Evolutionary conservation across 2,888 invertebrate species (phyloP), one percentile per base, ranked within the genome.

Genomic region (Dryocosmus kuriphilus): DNA sequence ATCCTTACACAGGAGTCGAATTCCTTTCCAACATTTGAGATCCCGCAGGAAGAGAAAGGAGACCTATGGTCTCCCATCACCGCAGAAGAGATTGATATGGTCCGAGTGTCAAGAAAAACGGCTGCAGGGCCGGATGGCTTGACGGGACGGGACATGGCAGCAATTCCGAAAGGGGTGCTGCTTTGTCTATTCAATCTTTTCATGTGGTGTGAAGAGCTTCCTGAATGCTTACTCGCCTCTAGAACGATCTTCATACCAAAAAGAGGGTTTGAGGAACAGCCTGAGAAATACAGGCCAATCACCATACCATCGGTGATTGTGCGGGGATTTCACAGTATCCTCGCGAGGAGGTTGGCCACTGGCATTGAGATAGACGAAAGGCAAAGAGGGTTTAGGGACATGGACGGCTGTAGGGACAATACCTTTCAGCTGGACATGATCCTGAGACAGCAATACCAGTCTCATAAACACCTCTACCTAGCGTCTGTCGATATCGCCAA

Each of bases 191-290:
- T 84, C 8, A 85, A 84, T 30, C n/a, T 85, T 0, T 22, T 84
- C 8, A 22, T 85, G n/a, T 14, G 76, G n/a, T n/a, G n/a, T n/a
- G n/a, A n/a, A 0, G 76, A 62, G 14, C 46, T 83, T 0, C 84
- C 85, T 0, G n/a, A 55, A 1, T 65, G 77, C 7, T 57, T 85
- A 0, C 27, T 63, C 0, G 73, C 74, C 16, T 77, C 84, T 0
- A 63, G 51, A n/a, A 86, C 85, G 0, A 80, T 77, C 0, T 41
- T 86, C 9, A 82, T 86, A 2, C 84, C 85, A 0, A 83, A 86
- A 77, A 85, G 82, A 38, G 62, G 77, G 0, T 74, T 35, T 0
- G 82, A 83, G 0, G 1, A 19, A 0, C 35, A 79, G 0, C 83
- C 84, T 0, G 84, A 77, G 0, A 84, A 86, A 1, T 85, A 79